These are phyloP conservation scores for Sphaerophoria rueppellii DNA, from an alignment of 2,888 invertebrate species.

Conservation along the genomic window DNA sequence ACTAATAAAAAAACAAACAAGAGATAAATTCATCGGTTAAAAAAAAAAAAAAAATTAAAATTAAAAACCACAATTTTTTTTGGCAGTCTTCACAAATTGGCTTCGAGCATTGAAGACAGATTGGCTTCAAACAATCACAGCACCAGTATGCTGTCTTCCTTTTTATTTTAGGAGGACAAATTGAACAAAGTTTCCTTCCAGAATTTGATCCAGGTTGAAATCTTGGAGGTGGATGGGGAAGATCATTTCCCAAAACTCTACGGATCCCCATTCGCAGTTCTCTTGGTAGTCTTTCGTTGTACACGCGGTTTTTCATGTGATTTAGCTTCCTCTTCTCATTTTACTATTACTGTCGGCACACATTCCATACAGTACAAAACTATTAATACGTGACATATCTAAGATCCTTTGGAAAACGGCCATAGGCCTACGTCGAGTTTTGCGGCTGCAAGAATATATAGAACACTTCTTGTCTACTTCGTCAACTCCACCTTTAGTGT, in stretches of 20 bases:
- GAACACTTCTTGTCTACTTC: constrained; percentile 59
- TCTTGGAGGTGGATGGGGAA: constrained; percentile 19
- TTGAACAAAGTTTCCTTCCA: constrained; percentile 40
- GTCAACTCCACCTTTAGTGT: constrained; percentile 13
- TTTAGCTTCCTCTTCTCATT: constrained; percentile 52
- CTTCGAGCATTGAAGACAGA: constrained; percentile 16
- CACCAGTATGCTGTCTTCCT: background rate
- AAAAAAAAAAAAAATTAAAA: constrained; percentile 17
- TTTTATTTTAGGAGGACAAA: constrained; percentile 30
- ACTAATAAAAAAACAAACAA: constrained; percentile 24
- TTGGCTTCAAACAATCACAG: constrained; percentile 38
- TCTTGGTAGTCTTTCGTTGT: constrained; percentile 60
- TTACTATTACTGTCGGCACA: constrained; percentile 46
- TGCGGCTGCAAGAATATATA: constrained; percentile 66
- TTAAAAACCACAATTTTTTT: constrained; percentile 31
- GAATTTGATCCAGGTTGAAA: background rate
- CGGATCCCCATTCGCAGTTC: constrained; percentile 42
- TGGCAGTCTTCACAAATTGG: constrained; percentile 27
- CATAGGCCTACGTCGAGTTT: constrained; percentile 68
- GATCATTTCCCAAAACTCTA: constrained; percentile 55
- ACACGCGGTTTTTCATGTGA: constrained; percentile 54
- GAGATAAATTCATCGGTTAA: constrained; percentile 25
- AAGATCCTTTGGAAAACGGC: constrained; percentile 62
- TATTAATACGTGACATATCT: constrained; percentile 57
- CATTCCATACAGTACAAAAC: constrained; percentile 55